Conservation (phyloP, 2,888 invertebrate species). For the Melanophora roralis region DNA sequence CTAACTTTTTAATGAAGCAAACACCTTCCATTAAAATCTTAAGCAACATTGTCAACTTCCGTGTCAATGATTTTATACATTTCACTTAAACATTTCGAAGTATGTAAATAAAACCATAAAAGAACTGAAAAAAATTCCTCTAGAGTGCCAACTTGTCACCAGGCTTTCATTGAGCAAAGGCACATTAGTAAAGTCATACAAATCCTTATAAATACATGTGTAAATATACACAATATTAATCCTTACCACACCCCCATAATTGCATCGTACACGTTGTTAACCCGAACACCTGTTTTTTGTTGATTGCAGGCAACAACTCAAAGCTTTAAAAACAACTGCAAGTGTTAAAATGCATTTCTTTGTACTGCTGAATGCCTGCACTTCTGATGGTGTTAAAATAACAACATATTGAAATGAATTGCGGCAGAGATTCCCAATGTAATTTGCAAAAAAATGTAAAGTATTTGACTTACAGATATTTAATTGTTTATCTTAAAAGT, state of each 20-base stretch:
- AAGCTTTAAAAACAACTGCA: background rate
- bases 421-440: slow-evolving; percentile 18
- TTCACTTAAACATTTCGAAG: slow-evolving; percentile 12
- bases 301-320: slow-evolving; percentile 33
- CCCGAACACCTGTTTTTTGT: slow-evolving; percentile 36
- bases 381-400: slow-evolving; percentile 3
- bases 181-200: slow-evolving; percentile 33
- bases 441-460: no score
- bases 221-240: background rate
- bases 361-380: background rate
- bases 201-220: slow-evolving; percentile 32
- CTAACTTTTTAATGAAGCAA: no score
- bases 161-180: background rate
- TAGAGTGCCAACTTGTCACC: slow-evolving; percentile 37
- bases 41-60: slow-evolving; percentile 48
- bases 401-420: slow-evolving; percentile 1
- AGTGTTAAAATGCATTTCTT: no score
- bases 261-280: slow-evolving; percentile 5
- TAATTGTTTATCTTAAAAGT: no score
- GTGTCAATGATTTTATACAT: slow-evolving; percentile 53
- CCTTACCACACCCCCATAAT: slow-evolving; percentile 17
- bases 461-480: no score
- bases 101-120: background rate
- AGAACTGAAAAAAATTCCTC: slow-evolving; percentile 4
- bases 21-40: slow-evolving; percentile 9